Base-by-base conservation (phyloP, 2,113 vertebrate species). In the Brachyhypopomus gauderio region DNA sequence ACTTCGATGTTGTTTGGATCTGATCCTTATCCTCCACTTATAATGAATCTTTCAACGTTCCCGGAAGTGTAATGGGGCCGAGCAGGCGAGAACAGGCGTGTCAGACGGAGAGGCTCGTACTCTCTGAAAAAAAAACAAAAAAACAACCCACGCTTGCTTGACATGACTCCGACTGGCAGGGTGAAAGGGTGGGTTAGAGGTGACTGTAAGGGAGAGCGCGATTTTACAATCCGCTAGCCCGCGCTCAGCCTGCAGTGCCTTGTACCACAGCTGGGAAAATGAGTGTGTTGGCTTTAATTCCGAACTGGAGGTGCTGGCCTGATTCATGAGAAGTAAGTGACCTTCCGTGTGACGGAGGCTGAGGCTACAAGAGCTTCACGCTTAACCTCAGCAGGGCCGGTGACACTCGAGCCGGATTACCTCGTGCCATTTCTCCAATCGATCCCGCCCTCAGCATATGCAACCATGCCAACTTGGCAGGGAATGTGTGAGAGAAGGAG, bases 341-440 rank as follows among this genome's bases (percentile, higher is more conserved):
- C 94, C 92, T 92, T 92, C 92, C 89, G 93, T 91, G 90, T 91
- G 90, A 91, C 7, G 20, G 88, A 86, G 87, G 88, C 90, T 60
- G 55, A 92, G 88, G 92, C 92, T 91, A 90, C 89, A 88, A 90
- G 88, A 90, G 89, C 93, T n/a, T 70, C 93, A 93, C 92, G 93
- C 95, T 97, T 97, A 96, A 97, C 95, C 96, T 95, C 93, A 86
- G 23, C 89, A 89, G 94, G 94, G 95, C 95, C 95, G 93, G 91
- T 92, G 93, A 92, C 96, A 96, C 95, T 94, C 93, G 90, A 94
- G 94, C 91, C 94, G 92, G 96, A 95, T 95, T 94, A 96, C 94
- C 73, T 78, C 27, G 45, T n/a, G 25, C 11, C 19, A 69, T 84
- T 84, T 77, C 83, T 79, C 66, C 88, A 88, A 91, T 92, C 90